Evolutionary conservation across 2,888 invertebrate species (phyloP), one percentile per base, ranked within the genome.

Genomic region (Rhagonycha fulva): DNA sequence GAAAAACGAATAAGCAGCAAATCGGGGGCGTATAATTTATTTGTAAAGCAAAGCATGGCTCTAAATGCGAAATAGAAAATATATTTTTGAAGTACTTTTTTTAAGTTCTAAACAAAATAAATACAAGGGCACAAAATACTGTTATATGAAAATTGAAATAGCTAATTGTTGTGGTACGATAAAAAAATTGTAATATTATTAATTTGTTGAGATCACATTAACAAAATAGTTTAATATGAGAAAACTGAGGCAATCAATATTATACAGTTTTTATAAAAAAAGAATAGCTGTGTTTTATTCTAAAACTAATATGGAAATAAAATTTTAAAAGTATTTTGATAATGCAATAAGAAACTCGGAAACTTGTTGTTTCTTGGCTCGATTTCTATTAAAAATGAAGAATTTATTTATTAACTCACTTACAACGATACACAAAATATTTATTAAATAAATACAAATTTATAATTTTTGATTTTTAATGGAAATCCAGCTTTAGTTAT

Each of bases 211-310:
- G 83, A 83, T 84, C 84, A 82, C 85, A 85, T 86, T 83, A 74
- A 76, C 74, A 76, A 71, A 82, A 83, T 83, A 83, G 83, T 82
- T 82, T 81, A 82, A 75, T 79, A 70, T 80, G 81, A 80, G 26
- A 66, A 80, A 83, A 83, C 83, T 82, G 84, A 86, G 86, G 86
- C 86, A 87, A 87, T 87, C 86, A 86, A 84, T 85, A 86, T 83
- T 85, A 86, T 85, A 87, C 85, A 85, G 85, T 86, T 86, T 84
- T 85, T 85, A 75, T 74, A 47, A 47, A 47, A 79, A 71, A 80
- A 82, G 85, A 84, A 85, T 86, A 84, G 86, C 87, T 87, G 87
- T 87, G 87, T 87, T 86, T 84, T 85, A 86, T 87, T 86, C 87
- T 87, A 86, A 87, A 86, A 84, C 79, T 82, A 81, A 77, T 76